Conservation (phyloP, 1,140 invertebrate species). For the Radopholus similis region DNA sequence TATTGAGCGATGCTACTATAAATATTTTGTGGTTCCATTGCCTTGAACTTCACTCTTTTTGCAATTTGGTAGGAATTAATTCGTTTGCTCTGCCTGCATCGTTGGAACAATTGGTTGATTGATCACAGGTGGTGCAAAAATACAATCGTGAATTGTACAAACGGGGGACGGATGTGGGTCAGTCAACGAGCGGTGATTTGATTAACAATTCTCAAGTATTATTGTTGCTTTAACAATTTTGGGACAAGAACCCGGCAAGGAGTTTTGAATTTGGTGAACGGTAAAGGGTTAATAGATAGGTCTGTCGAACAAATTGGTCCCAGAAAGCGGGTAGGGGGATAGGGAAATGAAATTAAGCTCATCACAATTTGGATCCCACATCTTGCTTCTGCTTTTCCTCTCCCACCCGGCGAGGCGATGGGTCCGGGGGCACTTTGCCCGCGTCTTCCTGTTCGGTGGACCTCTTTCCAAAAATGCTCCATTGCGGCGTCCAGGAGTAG, state of each 20-base stretch:
- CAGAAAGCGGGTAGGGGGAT: background rate
- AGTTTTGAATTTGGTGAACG: too few species aligned
- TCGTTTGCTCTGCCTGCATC: too few species aligned
- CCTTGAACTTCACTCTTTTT: too few species aligned
- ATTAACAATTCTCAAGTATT: too few species aligned
- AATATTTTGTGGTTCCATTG: too few species aligned
- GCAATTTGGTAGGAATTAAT: too few species aligned
- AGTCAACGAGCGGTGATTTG: too few species aligned
- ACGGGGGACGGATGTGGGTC: background rate
- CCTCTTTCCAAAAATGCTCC: background rate
- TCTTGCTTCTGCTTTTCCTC: background rate
- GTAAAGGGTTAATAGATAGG: background rate
- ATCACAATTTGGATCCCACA: background rate
- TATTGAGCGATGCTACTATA: too few species aligned
- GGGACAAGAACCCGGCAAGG: background rate
- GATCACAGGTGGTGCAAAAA: too few species aligned
- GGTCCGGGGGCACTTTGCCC: background rate
- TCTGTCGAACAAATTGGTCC: background rate
- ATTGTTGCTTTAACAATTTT: too few species aligned
- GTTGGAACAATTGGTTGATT: too few species aligned
- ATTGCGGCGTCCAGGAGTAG: background rate
- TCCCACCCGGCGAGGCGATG: too few species aligned
- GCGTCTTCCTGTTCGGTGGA: background rate
- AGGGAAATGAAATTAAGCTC: background rate
- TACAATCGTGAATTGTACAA: conserved; percentile 1